Conservation (phyloP, 2,113 vertebrate species). For the Xenus cinereus region DNA sequence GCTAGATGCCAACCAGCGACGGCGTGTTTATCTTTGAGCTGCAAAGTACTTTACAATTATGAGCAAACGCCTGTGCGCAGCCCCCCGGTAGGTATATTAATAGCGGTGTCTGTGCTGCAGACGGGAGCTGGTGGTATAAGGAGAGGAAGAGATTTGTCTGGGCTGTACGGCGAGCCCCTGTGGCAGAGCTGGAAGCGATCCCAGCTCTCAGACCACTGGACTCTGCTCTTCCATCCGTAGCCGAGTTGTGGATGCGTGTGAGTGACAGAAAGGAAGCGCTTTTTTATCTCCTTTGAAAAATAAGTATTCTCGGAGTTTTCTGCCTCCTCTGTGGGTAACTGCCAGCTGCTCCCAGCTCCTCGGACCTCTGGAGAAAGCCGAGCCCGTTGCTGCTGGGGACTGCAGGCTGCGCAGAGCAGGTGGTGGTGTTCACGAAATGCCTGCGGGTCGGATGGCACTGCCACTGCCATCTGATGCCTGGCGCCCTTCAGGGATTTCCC, state of each 20-base stretch:
- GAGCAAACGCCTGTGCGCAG: neutral
- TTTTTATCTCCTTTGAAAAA: constrained; percentile 9
- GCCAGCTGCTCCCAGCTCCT: constrained; percentile 45
- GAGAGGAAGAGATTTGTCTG: constrained; percentile 31
- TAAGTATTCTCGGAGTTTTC: neutral
- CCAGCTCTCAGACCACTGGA: neutral
- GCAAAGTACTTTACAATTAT: neutral
- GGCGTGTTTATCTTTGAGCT: neutral
- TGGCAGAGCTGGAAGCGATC: constrained; percentile 1
- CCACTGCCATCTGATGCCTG: neutral
- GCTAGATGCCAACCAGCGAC: neutral
- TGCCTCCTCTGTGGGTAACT: neutral
- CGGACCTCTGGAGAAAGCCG: neutral
- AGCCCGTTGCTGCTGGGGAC: neutral
- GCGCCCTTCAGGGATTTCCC: neutral
- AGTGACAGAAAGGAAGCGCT: neutral
- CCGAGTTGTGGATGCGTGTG: neutral
- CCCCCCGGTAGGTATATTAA: neutral
- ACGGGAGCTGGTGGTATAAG: neutral
- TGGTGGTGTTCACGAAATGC: neutral
- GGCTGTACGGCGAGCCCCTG: neutral
- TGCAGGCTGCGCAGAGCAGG: neutral
- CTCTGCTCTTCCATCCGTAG: neutral
- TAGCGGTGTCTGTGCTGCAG: neutral
- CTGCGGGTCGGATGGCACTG: neutral